phyloP scores from a whole-genome alignment of 2,888 invertebrate species.

The Xylophagus ater region DNA sequence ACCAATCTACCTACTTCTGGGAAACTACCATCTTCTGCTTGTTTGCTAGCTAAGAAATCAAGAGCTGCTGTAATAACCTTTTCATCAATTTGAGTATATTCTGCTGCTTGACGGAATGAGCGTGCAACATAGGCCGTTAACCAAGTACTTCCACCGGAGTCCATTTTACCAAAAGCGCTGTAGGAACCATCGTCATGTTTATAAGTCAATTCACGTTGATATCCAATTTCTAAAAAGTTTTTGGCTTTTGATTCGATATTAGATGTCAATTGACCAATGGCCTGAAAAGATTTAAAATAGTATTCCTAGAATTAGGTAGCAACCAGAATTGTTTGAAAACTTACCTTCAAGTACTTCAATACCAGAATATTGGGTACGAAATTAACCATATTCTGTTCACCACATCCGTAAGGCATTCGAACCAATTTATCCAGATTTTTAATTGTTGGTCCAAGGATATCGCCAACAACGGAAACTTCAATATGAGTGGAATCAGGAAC shows the following conservation, averaged over 20 bases:
- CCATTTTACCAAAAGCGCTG: slow-evolving; percentile 62
- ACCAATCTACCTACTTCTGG: slow-evolving; percentile 58
- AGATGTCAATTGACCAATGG: slow-evolving; percentile 53
- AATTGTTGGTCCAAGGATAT: slow-evolving; percentile 69
- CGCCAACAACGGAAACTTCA: slow-evolving; percentile 56
- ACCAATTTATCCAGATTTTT: slow-evolving; percentile 64
- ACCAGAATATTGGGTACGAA: slow-evolving; percentile 61
- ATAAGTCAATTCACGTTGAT: slow-evolving; percentile 67
- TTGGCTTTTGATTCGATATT: slow-evolving; percentile 49
- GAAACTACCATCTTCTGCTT: slow-evolving; percentile 65
- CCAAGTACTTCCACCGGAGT: slow-evolving; percentile 54
- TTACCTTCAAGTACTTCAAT: slow-evolving; percentile 51
- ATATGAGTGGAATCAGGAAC: slow-evolving; percentile 61
- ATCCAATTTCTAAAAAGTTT: slow-evolving; percentile 47
- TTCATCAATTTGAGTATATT: slow-evolving; percentile 60
- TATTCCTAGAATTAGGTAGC: neutral
- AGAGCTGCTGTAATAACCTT: slow-evolving; percentile 53
- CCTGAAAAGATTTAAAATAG: slow-evolving; percentile 27
- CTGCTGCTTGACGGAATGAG: slow-evolving; percentile 61
- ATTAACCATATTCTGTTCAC: slow-evolving; percentile 48
- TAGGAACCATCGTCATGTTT: slow-evolving; percentile 65
- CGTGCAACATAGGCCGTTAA: slow-evolving; percentile 75
- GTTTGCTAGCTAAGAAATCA: slow-evolving; percentile 57
- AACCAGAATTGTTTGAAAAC: slow-evolving; percentile 9
- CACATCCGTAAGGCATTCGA: slow-evolving; percentile 72